Percentiles rank a stretch among this genome's conserved stretches.
Conservation (phyloP, 2,113 vertebrate genomes). For the Urocitellus parryii region DNA sequence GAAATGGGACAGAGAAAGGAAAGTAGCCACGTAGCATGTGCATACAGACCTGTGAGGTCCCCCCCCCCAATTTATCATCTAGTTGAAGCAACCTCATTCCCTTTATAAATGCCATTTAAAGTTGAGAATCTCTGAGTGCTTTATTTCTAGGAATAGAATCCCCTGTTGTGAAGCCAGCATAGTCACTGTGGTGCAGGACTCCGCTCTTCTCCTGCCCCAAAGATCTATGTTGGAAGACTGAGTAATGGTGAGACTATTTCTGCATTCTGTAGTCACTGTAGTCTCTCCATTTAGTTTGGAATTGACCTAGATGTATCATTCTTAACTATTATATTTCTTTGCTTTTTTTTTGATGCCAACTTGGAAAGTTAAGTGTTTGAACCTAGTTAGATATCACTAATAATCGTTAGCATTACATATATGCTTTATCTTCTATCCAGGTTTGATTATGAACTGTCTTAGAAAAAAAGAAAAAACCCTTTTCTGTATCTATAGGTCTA, state of each 20-base stretch:
- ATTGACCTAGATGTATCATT: neutral
- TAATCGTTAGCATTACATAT: neutral
- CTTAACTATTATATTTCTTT: neutral
- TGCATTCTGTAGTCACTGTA: neutral
- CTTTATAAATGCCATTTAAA: neutral
- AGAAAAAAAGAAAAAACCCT: neutral
- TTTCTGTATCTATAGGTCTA: too few species aligned
- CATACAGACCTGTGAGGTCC: neutral
- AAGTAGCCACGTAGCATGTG: rapidly evolving
- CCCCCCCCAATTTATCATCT: neutral
- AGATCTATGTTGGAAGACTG: neutral
- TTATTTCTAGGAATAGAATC: neutral
- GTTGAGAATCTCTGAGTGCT: neutral
- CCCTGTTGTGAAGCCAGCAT: neutral
- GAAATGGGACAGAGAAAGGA: neutral
- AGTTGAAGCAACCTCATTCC: neutral
- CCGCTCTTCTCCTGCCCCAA: neutral
- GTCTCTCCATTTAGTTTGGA: slow-evolving; percentile 1
- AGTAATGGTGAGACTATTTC: neutral
- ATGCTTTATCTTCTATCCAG: neutral
- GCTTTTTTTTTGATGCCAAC: neutral
- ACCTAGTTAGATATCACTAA: neutral
- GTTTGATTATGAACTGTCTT: neutral
- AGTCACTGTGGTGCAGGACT: neutral
- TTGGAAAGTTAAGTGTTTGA: slow-evolving; percentile 20